Percentiles rank a stretch among this genome's conserved stretches.
phyloP scores from a whole-genome alignment of 2,888 invertebrate genomes.

The Thereva unica region DNA sequence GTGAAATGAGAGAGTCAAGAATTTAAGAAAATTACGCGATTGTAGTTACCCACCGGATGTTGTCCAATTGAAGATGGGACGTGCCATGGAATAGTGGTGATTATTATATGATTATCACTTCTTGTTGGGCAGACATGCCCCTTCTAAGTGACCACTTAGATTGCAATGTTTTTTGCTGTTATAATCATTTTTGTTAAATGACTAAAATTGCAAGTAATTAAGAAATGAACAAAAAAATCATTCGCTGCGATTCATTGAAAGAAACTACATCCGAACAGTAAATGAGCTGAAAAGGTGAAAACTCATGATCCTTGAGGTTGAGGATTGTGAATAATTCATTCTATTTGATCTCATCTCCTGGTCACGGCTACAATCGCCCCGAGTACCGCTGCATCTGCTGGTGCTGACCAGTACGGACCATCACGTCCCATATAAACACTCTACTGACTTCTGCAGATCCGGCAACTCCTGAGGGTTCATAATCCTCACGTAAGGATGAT shows the following conservation, averaged over 20 bases:
- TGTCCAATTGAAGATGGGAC: conserved; percentile 30
- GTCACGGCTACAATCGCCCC: neutral
- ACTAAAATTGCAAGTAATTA: too few relatives aligned
- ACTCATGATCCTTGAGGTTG: conserved; percentile 39
- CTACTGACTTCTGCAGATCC: neutral
- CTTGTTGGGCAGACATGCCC: too few relatives aligned
- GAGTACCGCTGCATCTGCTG: conserved; percentile 12
- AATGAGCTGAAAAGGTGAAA: conserved; percentile 38
- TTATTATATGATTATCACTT: too few relatives aligned
- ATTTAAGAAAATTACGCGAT: conserved; percentile 33
- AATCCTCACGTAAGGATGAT: conserved; percentile 12
- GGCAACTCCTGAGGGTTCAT: conserved; percentile 15
- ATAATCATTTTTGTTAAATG: too few relatives aligned
- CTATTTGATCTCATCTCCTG: conserved; percentile 17
- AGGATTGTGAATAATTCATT: conserved; percentile 29
- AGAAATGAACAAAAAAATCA: too few relatives aligned
- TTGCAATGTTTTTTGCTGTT: neutral
- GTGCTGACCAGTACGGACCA: neutral
- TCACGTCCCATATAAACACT: conserved; percentile 27
- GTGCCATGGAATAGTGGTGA: conserved; percentile 13
- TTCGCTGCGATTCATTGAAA: neutral
- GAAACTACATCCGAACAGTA: conserved; percentile 3
- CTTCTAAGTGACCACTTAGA: neutral
- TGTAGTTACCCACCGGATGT: conserved; percentile 27
- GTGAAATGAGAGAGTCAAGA: conserved; percentile 12